Evolutionary conservation across 2,888 invertebrate species (phyloP), one percentile per base, ranked within the genome.

Genomic region (Dryocosmus kuriphilus): DNA sequence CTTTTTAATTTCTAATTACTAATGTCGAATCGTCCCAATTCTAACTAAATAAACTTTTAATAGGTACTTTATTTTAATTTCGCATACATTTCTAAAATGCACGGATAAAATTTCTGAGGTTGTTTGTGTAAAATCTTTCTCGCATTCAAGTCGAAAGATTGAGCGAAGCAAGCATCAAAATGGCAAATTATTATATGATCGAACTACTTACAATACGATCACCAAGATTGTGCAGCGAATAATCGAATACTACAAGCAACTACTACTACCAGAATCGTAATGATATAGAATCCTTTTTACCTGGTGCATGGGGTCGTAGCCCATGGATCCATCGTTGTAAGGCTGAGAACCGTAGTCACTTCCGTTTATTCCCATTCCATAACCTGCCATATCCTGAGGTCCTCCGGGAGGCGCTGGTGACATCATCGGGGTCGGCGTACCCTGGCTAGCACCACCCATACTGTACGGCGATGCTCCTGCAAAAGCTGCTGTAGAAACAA

Each of bases 361-460:
- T 82, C 97, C 97, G 92, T 95, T 97, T 90, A 98, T 97, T 82
- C 97, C 97, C 95, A 98, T 96, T 86, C 96, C 96, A 93, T 98
- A 98, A 82, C 97, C 97, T 95, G 97, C 97, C 88, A 97, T 96
- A 93, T 98, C 97, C 93, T 97, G 97, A 27, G 93, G 93, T 61
- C 92, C 92, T 71, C 92, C 92, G 80, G 96, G 95, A 81, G 97
- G 97, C 89, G 97, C 97, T 85, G 98, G 98, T 79, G 97, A 97
- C 97, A 98, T 97, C 96, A 98, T 97, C 78, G 97, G 98, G 86
- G 97, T 97, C 80, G 97, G 96, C 80, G 97, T 97, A 88, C 97
- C 97, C 88, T 96, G 96, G 85, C 97, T 97, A 85, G 96, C 96
- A 87, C 96, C 96, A 80, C 93, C 93, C 96, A 97, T 96, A 85